Evolutionary conservation across 2,797 vertebrate species (phyloP).

Genomic region (Aldrovandia affinis): DNA sequence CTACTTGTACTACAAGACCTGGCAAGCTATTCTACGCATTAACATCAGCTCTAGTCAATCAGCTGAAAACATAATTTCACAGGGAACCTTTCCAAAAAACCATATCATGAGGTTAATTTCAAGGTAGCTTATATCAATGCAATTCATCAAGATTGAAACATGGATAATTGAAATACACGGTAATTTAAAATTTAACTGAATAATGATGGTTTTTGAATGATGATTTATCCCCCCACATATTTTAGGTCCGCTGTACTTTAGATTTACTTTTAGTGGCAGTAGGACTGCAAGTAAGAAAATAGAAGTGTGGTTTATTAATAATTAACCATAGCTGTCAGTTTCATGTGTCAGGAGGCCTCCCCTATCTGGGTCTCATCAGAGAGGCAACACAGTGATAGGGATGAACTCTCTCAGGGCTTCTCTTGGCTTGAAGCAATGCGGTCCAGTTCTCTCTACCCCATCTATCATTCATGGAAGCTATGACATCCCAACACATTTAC

Average conservation of each 20-base stretch:
- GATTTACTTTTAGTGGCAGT: background rate
- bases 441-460: background rate
- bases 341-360: background rate
- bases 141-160: background rate
- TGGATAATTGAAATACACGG: background rate
- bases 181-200: background rate
- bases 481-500: background rate
- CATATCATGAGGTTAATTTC: background rate
- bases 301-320: too few species aligned
- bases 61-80: background rate
- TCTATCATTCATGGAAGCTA: slow-evolving; percentile 4
- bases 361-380: background rate
- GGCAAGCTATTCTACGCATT: background rate
- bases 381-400: background rate
- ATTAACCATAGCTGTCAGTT: slow-evolving; percentile 1
- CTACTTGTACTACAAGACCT: background rate
- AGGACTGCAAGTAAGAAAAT: too few species aligned
- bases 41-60: background rate
- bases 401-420: background rate
- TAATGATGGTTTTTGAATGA: too few species aligned
- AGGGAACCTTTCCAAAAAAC: background rate
- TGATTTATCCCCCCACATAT: too few species aligned
- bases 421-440: background rate
- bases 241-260: background rate
- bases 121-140: background rate